phyloP scores from a whole-genome alignment of 2,113 vertebrate genomes.

The Ceyx melanurus region DNA sequence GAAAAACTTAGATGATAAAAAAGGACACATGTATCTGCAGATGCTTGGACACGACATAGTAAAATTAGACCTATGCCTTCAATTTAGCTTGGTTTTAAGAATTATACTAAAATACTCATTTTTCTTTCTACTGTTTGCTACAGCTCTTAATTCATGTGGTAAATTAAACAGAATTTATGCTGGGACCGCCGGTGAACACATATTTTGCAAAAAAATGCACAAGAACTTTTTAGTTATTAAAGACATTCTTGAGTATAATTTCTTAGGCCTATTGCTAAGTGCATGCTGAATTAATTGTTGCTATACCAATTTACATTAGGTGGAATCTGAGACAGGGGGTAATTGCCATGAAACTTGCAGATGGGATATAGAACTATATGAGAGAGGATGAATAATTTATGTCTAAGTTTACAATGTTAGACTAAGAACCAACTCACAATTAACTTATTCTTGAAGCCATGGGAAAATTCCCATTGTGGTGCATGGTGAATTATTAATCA shows the following conservation, averaged over 20 bases:
- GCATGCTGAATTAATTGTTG: not conserved
- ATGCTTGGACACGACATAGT: not conserved
- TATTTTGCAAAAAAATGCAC: not conserved
- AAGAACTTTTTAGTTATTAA: not conserved
- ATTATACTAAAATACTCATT: not conserved
- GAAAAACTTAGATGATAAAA: not conserved
- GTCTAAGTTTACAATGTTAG: not conserved
- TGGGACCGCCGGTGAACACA: accelerated
- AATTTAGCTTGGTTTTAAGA: not conserved
- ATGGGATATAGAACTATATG: not conserved
- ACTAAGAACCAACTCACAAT: not conserved
- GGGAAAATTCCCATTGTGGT: not conserved
- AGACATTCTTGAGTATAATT: not conserved
- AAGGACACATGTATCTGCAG: not conserved
- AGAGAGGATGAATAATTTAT: not conserved
- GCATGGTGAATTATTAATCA: not conserved
- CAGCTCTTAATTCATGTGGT: not conserved
- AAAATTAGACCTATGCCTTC: not conserved
- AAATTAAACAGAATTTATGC: not conserved
- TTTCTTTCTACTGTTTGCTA: not conserved
- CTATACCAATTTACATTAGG: not conserved
- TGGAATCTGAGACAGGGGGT: not conserved
- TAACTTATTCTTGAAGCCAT: not conserved
- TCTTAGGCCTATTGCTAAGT: not conserved
- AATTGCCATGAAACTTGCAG: not conserved